phyloP scores from a whole-genome alignment of 2,797 vertebrate species.

The Brachyalestes nurse region DNA sequence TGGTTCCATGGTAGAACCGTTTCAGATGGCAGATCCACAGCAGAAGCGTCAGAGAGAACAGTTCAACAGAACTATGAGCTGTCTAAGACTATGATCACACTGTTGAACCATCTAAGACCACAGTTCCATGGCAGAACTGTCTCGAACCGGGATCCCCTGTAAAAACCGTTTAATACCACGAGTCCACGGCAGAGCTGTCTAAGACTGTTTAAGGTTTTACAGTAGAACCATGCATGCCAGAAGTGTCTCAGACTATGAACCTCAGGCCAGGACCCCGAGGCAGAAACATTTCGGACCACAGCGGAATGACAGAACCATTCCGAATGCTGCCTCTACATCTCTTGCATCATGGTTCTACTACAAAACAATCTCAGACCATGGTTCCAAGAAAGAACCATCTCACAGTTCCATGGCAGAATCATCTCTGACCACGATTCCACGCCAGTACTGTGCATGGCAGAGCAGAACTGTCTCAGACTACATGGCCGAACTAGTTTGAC shows the following conservation, averaged over 20 bases:
- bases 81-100: no score
- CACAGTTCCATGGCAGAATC: background rate
- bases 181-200: no score
- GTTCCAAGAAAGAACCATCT: background rate
- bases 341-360: background rate
- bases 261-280: background rate
- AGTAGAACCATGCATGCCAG: no score
- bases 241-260: no score
- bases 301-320: background rate
- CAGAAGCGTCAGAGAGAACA: background rate
- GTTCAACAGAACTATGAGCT: no score
- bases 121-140: background rate
- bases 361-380: background rate
- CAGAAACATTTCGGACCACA: background rate
- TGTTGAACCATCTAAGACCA: background rate
- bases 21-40: background rate
- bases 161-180: no score
- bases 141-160: background rate
- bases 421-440: background rate
- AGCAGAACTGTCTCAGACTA: background rate
- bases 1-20: background rate
- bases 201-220: no score
- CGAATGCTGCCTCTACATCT: background rate
- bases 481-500: background rate
- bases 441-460: background rate